Conservation (phyloP, 2,113 vertebrate species). For the Opisthocomus hoazin region DNA sequence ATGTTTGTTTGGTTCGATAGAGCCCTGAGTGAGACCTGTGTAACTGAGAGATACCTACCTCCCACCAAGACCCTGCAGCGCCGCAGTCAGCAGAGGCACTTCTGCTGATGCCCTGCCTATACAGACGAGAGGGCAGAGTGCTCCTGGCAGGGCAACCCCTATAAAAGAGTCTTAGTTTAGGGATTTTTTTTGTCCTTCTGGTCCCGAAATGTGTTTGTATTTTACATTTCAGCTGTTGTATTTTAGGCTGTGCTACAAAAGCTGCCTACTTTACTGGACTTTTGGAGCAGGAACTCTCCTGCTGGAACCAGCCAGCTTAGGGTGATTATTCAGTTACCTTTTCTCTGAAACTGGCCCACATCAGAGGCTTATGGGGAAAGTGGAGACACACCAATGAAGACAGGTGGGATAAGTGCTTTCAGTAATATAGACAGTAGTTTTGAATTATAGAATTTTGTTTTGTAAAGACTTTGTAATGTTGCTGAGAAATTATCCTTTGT, state of each 20-base stretch:
- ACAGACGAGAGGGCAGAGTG: not conserved
- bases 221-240: not conserved
- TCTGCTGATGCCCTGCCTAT: not conserved
- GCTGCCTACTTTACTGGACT: not conserved
- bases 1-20: not conserved
- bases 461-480: not conserved
- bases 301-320: not conserved
- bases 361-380: not conserved
- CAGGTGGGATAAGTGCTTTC: not conserved
- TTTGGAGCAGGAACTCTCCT: not conserved
- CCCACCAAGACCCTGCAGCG: not conserved
- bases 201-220: not conserved
- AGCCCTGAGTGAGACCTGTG: not conserved
- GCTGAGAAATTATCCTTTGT: not conserved
- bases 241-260: not conserved
- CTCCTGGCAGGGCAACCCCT: not conserved
- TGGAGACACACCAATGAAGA: not conserved
- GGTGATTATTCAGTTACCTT: not conserved
- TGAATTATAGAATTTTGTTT: not conserved
- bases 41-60: not conserved
- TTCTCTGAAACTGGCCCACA: not conserved
- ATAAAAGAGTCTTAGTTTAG: not conserved
- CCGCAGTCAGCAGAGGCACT: not conserved
- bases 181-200: not conserved
- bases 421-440: not conserved